These are phyloP conservation scores for Sterrhoptilus dennistouni DNA, from an alignment of 2,113 vertebrate species.

Conservation along the genomic window DNA sequence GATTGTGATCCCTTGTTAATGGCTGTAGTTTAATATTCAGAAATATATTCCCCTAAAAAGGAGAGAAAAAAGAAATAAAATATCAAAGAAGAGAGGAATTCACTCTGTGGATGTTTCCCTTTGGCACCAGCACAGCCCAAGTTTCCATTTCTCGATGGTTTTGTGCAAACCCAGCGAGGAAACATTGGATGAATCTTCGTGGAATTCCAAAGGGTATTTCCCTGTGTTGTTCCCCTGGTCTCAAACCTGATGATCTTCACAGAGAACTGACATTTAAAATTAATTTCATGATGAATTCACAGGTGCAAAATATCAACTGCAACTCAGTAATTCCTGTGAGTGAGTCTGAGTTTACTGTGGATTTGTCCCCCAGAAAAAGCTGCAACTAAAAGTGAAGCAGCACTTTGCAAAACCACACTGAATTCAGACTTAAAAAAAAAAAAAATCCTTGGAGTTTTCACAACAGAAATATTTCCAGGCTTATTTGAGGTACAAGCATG, in stretches of 20 bases:
- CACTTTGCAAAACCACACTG: background rate
- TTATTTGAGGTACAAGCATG: background rate
- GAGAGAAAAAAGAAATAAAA: background rate
- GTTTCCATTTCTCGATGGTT: background rate
- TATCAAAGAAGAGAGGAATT: background rate
- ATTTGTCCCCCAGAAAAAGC: background rate
- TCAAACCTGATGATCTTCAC: background rate
- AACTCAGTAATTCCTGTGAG: background rate
- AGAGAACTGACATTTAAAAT: background rate
- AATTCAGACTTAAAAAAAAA: background rate
- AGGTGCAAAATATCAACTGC: background rate
- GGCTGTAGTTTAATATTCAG: background rate
- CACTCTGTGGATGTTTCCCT: background rate
- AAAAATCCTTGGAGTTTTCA: background rate
- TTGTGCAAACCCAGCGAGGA: background rate
- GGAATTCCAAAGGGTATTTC: background rate
- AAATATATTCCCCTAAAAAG: background rate
- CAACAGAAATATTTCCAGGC: background rate
- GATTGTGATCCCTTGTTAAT: background rate
- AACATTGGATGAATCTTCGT: background rate
- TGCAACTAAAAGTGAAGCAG: background rate
- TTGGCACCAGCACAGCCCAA: background rate
- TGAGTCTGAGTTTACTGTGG: background rate
- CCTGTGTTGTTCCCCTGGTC: background rate
- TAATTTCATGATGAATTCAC: background rate